Conservation (phyloP, 2,113 vertebrate species). For the Oncorhynchus clarkii region DNA sequence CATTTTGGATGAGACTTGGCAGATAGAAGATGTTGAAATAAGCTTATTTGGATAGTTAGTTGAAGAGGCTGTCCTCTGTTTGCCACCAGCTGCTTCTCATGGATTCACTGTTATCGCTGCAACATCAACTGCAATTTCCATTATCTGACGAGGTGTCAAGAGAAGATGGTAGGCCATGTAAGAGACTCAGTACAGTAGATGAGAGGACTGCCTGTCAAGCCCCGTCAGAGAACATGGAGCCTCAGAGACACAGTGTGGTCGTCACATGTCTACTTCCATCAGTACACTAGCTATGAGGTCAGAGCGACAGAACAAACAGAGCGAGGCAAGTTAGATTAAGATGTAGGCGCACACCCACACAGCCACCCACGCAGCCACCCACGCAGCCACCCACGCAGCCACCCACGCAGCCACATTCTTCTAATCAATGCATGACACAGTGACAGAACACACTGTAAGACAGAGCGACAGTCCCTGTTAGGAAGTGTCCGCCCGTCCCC, state of each 20-base stretch:
- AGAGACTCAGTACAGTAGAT: not conserved
- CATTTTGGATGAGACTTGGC: too few species aligned
- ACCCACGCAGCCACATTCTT: conserved; percentile 12
- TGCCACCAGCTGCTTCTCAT: too few species aligned
- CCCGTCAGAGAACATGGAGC: conserved; percentile 2
- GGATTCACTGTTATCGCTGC: too few species aligned
- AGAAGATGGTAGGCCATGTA: too few species aligned
- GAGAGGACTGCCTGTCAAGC: conserved; percentile 20
- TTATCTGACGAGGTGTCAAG: too few species aligned
- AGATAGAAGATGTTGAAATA: too few species aligned
- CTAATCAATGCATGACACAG: not conserved
- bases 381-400: conserved; percentile 9
- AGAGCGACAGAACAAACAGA: too few species aligned
- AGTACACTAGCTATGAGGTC: not conserved
- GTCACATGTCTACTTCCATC: not conserved
- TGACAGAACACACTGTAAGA: not conserved
- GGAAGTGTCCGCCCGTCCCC: not conserved
- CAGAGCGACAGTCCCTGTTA: not conserved
- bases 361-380: not conserved
- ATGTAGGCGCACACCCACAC: not conserved
- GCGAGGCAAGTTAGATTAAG: not conserved
- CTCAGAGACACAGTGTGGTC: conserved; percentile 12
- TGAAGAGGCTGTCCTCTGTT: too few species aligned
- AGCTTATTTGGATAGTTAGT: too few species aligned
- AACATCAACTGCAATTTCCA: too few species aligned